Conservation (phyloP, 2,888 invertebrate species). For the Ectemnius continuus region DNA sequence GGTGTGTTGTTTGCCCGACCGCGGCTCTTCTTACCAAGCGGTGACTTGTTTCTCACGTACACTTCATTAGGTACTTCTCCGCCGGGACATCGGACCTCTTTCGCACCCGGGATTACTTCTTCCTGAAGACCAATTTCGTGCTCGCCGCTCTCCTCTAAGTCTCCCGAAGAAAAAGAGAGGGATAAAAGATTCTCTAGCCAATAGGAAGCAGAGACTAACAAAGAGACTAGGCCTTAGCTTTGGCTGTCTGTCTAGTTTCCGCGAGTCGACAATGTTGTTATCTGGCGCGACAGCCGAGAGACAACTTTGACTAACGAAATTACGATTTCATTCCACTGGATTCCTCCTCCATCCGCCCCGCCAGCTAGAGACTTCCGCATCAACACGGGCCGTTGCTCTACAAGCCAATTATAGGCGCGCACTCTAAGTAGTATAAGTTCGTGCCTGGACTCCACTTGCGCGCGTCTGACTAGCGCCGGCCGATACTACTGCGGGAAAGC, state of each 20-base stretch:
- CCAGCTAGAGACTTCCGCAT: no score
- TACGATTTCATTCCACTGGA: conserved; percentile 31
- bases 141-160: no score
- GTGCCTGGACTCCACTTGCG: no score
- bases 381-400: no score
- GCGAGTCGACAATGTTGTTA: conserved; percentile 27
- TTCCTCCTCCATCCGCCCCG: background rate
- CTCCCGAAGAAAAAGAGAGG: background rate
- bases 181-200: conserved; percentile 4
- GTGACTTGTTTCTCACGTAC: conserved; percentile 56
- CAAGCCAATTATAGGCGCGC: no score
- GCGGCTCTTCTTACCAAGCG: conserved; percentile 40
- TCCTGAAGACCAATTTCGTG: conserved; percentile 54
- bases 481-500: no score
- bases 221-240: conserved; percentile 7
- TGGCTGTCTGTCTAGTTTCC: conserved; percentile 29
- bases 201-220: conserved; percentile 3
- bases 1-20: conserved; percentile 37
- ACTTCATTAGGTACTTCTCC: conserved; percentile 57
- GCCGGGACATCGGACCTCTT: conserved; percentile 50
- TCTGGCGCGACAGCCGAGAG: conserved; percentile 11
- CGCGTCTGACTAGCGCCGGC: no score
- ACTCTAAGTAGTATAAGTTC: no score
- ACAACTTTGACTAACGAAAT: conserved; percentile 31
- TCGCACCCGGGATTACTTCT: conserved; percentile 55